Evolutionary conservation across 1,140 invertebrate species (phyloP).

Genomic region (Cephus cinctus): DNA sequence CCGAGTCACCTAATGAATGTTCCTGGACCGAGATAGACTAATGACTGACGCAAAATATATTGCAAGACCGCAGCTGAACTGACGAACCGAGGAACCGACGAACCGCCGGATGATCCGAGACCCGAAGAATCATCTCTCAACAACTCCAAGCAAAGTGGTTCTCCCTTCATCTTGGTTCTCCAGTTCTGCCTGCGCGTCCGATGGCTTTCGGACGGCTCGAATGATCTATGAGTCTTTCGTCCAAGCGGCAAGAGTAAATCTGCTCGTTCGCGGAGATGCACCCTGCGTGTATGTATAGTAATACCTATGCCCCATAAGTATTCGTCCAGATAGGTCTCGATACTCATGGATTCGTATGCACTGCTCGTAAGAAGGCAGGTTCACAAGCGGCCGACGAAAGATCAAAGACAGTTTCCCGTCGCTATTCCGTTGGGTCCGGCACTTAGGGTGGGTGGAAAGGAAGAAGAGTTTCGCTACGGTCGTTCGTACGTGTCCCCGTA

Average conservation of each 20-base stretch:
- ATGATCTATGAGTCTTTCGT: constrained; percentile 1
- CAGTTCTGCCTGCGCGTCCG: not conserved
- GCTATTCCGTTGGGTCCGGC: too few relatives aligned
- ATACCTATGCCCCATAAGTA: too few relatives aligned
- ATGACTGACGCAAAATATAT: not conserved
- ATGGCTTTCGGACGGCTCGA: not conserved
- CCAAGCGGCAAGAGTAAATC: constrained; percentile 4
- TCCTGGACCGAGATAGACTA: not conserved
- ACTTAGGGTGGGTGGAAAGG: too few relatives aligned
- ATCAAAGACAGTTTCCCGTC: constrained; percentile 1
- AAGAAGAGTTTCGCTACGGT: too few relatives aligned
- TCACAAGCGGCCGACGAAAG: not conserved
- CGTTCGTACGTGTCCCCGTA: not conserved
- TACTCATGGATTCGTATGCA: too few relatives aligned
- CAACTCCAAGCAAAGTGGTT: constrained; percentile 4
- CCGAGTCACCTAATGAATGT: constrained; percentile 2
- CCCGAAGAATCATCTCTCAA: too few relatives aligned
- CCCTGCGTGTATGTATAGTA: not conserved
- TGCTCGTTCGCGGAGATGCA: not conserved
- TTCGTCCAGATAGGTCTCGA: too few relatives aligned
- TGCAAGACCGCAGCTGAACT: not conserved
- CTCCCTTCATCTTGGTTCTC: not conserved
- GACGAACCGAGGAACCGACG: not conserved
- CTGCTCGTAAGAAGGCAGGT: too few relatives aligned
- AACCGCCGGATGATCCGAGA: too few relatives aligned